Percentiles rank a stretch among this genome's conserved stretches.
These are phyloP conservation scores for Iguana delicatissima DNA, from an alignment of 2,797 vertebrate genomes.

Conservation along the genomic window DNA sequence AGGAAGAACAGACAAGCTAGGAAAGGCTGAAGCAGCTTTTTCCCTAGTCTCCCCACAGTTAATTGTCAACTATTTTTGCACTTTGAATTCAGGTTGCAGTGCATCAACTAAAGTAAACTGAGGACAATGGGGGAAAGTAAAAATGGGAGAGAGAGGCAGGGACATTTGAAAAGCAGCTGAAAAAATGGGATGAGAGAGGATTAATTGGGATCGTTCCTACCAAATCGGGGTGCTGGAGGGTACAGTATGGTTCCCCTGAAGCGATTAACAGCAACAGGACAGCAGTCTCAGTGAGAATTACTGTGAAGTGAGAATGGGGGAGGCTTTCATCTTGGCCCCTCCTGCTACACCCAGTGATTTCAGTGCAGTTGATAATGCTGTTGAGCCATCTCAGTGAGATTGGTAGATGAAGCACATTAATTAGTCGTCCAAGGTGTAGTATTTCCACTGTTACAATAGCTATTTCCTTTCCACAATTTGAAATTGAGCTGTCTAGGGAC, in stretches of 20 bases:
- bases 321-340: not conserved
- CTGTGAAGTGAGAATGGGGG: not conserved
- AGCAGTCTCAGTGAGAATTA: not conserved
- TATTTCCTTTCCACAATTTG: not conserved
- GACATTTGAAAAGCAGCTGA: too few relatives aligned
- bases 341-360: not conserved
- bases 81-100: too few relatives aligned
- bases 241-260: not conserved
- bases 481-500: not conserved
- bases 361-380: not conserved
- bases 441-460: not conserved
- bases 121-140: too few relatives aligned
- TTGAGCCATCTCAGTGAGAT: not conserved
- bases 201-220: too few relatives aligned
- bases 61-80: too few relatives aligned
- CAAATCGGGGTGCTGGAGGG: too few relatives aligned
- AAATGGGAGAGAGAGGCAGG: too few relatives aligned
- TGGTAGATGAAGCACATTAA: not conserved
- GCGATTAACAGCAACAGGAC: not conserved
- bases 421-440: not conserved
- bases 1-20: too few relatives aligned
- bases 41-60: too few relatives aligned
- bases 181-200: too few relatives aligned
- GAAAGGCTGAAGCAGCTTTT: too few relatives aligned
- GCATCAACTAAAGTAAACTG: too few relatives aligned